phyloP scores from a whole-genome alignment of 2,113 vertebrate genomes.

The Sarotherodon lohbergeri region DNA sequence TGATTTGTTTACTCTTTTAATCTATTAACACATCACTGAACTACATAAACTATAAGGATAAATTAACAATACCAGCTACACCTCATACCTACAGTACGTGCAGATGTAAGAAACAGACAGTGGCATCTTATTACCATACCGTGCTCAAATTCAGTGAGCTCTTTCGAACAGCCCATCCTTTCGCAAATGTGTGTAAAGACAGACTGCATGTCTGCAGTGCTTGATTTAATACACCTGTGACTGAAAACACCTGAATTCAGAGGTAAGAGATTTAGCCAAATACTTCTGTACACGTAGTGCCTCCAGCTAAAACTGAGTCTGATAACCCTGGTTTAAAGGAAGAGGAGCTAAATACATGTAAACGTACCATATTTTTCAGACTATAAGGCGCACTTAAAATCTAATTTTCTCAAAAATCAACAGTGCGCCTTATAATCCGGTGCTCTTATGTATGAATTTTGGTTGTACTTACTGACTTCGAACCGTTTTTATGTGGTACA shows the following conservation, averaged over 20 bases:
- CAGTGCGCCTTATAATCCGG: not conserved
- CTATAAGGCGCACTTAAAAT: not conserved
- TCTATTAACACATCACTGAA: not conserved
- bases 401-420: not conserved
- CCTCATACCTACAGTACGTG: not conserved
- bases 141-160: not conserved
- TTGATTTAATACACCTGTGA: not conserved
- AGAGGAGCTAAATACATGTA: not conserved
- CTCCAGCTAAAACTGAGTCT: not conserved
- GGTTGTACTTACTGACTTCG: not conserved
- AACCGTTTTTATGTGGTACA: not conserved
- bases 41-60: not conserved
- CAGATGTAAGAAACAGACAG: fast-evolving
- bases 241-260: not conserved
- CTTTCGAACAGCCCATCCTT: not conserved
- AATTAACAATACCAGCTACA: not conserved
- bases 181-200: not conserved
- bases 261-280: not conserved
- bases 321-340: not conserved
- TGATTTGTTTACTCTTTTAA: fast-evolving
- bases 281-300: not conserved
- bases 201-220: not conserved
- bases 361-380: not conserved
- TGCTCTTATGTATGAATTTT: not conserved
- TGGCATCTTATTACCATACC: not conserved